Evolutionary conservation across 2,113 vertebrate genomes (phyloP), one percentile per base, ranked within the genome.

Genomic region (Spheniscus mendiculus): DNA sequence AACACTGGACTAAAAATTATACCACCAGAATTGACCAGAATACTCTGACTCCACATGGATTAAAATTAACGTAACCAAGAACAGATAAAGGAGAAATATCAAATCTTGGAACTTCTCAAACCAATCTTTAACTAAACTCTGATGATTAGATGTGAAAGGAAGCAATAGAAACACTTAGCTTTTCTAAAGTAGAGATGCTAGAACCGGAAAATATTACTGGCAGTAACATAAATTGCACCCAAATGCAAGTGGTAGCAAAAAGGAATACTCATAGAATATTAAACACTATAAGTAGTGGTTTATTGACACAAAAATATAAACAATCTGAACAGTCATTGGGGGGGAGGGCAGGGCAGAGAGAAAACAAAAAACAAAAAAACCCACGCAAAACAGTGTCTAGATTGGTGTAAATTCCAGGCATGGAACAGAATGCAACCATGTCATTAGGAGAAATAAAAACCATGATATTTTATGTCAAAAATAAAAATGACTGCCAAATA

Each of bases 91-190:
- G 29, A 8, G 34, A 52, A 34, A 65, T 25, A 5, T 7, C 9
- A 9, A 44, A 59, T 8, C 40, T 1, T 44, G 53, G 9, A 14
- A 21, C 9, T 49, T 16, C 45, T 49, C 76, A 22, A n/a, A 26
- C 5, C 38, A 42, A 17, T 4, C 52, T 59, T 15, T 9, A 27
- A 6, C 6, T 45, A 18, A 12, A 9, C 27, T 30, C n/a, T 6
- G 15, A 84, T 10, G 34, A 34, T 9, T 2, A 34, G 30, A 27
- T 10, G 55, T 7, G 45, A 40, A 59, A 17, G 47, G 53, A 22
- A 62, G 25, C 58, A 50, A 13, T 0, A 62, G n/a, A 38, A 85
- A 77, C 1, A 3, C 38, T 5, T 34, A 38, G 5, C 17, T 4
- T 11, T 44, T 34, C 53, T 53, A 5, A 18, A 80, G n/a, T 6